These are phyloP conservation scores for Eulithis testata DNA, from an alignment of 2,888 invertebrate species.

Conservation along the genomic window DNA sequence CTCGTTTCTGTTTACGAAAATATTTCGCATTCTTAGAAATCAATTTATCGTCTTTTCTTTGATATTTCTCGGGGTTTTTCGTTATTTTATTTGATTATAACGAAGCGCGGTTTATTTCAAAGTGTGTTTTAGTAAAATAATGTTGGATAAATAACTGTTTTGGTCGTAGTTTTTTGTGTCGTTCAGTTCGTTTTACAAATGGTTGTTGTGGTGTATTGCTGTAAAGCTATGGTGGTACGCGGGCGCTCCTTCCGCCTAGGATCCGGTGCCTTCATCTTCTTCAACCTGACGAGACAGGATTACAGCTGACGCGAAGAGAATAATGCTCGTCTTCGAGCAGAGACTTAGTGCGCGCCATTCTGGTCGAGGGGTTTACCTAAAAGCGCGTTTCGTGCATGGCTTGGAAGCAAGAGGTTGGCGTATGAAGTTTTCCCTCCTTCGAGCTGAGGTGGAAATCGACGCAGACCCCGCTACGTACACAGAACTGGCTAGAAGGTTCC, in stretches of 20 bases:
- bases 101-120: conserved; percentile 36
- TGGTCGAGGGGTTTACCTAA: conserved; percentile 70
- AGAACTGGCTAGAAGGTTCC: conserved; percentile 67
- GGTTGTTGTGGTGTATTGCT: conserved; percentile 69
- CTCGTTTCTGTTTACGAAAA: conserved; percentile 51
- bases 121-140: conserved; percentile 56
- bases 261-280: conserved; percentile 77
- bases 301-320: conserved; percentile 77
- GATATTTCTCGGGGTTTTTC: background rate
- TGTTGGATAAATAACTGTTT: conserved; percentile 72
- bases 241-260: conserved; percentile 66
- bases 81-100: conserved; percentile 12
- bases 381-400: conserved; percentile 74
- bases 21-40: conserved; percentile 54
- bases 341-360: conserved; percentile 73
- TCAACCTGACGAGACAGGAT: conserved; percentile 79
- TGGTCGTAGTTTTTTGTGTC: conserved; percentile 45
- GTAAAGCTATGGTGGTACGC: conserved; percentile 77
- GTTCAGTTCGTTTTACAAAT: conserved; percentile 65
- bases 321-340: conserved; percentile 82
- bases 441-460: conserved; percentile 77
- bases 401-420: conserved; percentile 76
- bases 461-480: conserved; percentile 73
- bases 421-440: conserved; percentile 74
- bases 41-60: background rate